These are phyloP conservation scores for Scortum barcoo DNA, from an alignment of 2,113 vertebrate genomes.

Conservation along the genomic window DNA sequence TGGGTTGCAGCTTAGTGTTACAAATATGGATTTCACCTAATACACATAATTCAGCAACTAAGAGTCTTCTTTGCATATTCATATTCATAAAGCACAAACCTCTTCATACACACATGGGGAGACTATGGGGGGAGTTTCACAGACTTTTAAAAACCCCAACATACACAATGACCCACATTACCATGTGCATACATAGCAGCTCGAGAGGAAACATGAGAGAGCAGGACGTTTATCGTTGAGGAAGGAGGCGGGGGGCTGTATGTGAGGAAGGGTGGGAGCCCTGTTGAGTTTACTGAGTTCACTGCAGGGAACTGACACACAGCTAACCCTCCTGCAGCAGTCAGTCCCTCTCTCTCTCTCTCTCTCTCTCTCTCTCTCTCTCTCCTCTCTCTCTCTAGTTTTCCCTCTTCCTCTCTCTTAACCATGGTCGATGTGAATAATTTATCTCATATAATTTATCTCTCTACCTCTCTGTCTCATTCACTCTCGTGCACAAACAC, in stretches of 20 bases:
- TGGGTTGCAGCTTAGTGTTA: not conserved
- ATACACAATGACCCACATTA: constrained; percentile 56
- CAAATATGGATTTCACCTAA: not conserved
- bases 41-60: not conserved
- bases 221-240: constrained; percentile 60
- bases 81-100: not conserved
- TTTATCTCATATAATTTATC: constrained; percentile 81
- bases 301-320: constrained; percentile 68
- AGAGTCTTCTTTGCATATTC: not conserved
- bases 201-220: constrained; percentile 69
- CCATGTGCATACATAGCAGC: constrained; percentile 54
- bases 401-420: constrained; percentile 35
- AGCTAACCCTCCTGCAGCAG: constrained; percentile 53
- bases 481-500: constrained; percentile 38
- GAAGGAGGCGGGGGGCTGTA: constrained; percentile 37
- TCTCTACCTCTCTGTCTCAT: constrained; percentile 63
- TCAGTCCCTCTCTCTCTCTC: too few relatives aligned
- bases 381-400: not conserved
- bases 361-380: constrained; percentile 43
- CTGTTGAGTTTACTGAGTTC: constrained; percentile 74
- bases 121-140: constrained; percentile 23
- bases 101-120: not conserved
- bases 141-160: constrained; percentile 26
- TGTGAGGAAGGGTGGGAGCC: constrained; percentile 72
- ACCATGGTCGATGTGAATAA: constrained; percentile 71